phyloP scores from a whole-genome alignment of 2,888 invertebrate genomes.

The Carterocephalus palaemon region DNA sequence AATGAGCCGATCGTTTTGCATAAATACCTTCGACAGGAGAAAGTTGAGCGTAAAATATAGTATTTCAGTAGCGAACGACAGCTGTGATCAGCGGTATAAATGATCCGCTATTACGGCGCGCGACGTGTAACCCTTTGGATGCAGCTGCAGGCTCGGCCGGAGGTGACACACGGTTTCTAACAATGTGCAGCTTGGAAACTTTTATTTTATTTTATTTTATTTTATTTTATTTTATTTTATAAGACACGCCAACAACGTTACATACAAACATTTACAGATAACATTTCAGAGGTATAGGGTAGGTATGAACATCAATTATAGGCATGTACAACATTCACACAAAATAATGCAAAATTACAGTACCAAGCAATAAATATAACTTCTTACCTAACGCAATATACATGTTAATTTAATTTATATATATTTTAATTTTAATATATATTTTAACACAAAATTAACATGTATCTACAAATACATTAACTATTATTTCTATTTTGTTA shows the following conservation, averaged over 20 bases:
- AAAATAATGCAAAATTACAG: no score
- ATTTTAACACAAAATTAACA: background rate
- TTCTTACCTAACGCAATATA: no score
- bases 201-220: background rate
- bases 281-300: no score
- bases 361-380: no score
- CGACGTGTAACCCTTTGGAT: constrained; percentile 58
- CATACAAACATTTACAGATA: no score
- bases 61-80: constrained; percentile 49
- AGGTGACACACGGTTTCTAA: constrained; percentile 37
- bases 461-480: no score
- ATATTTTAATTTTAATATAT: background rate
- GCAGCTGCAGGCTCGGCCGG: constrained; percentile 50
- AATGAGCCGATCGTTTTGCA: constrained; percentile 12
- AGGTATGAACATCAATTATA: no score
- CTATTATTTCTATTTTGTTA: no score
- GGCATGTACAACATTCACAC: no score
- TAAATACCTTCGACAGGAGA: constrained; percentile 17
- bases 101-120: constrained; percentile 52
- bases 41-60: constrained; percentile 39
- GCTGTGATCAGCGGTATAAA: constrained; percentile 58
- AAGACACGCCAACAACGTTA: no score
- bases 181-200: constrained; percentile 2
- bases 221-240: constrained; percentile 6
- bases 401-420: no score